Evolutionary conservation across 2,113 vertebrate species (phyloP), one percentile per base, ranked within the genome.

Genomic region (Anguilla rostrata): DNA sequence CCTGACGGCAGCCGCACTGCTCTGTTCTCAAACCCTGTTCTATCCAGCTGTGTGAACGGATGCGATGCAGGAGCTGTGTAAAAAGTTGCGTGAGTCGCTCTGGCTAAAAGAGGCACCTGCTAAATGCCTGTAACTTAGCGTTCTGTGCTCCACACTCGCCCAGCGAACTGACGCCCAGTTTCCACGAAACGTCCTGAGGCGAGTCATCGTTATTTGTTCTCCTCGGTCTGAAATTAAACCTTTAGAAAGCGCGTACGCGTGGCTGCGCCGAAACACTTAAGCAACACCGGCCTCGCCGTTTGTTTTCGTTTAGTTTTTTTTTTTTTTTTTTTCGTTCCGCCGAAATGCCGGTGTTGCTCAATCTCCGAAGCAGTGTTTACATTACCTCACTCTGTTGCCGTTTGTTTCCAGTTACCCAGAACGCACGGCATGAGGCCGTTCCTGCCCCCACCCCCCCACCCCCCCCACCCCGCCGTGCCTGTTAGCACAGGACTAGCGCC

Each of bases 401-500:
- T 75, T 34, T 34, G 71, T 6, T 14, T 34, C 71, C 71, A 75
- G 71, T 34, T n/a, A 7, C 26, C 43, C 71, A 75, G 71, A n/a
- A n/a, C 12, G 71, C 71, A 75, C 26, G 11, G 26, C 34, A 1
- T 34, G 9, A 75, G 34, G n/a, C 71, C 14, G n/a, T 34, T 34
- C 34, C 34, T 1, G 34, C 34, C 34, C 34, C 34, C 34, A 0
- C 34, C 34, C 34, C 34, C 34, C 34, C 34, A 0, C 34, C 34
- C 34, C 34, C 34, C 34, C 2, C 60, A 7, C 60, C 60, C 60
- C 20, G 60, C 34, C 9, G n/a, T 29, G 71, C 71, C 7, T 75
- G 71, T 75, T 75, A 75, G 71, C 71, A 75, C 71, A 75, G n/a
- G 71, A 34, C 71, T 75, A 75, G 71, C 26, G n/a, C n/a, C 26